Evolutionary conservation across 2,888 invertebrate genomes (phyloP).

Genomic region (Rhimphoctona megacephalus): DNA sequence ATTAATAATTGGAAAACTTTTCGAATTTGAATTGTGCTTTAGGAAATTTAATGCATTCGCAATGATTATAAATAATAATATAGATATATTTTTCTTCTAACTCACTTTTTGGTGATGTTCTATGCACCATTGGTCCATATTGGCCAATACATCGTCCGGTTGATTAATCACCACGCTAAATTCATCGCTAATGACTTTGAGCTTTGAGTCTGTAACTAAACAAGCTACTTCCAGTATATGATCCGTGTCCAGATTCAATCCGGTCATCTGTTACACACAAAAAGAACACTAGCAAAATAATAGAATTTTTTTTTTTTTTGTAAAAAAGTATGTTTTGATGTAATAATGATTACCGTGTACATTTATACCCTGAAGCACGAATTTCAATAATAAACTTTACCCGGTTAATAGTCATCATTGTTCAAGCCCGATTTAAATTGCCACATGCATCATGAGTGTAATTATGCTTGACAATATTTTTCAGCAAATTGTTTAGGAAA

Average conservation of each 20-base stretch:
- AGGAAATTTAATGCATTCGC: neutral
- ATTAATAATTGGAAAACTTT: neutral
- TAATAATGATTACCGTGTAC: neutral
- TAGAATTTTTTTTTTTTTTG: neutral
- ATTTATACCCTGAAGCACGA: neutral
- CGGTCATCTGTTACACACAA: constrained; percentile 91
- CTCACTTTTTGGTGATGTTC: constrained; percentile 91
- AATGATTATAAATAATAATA: neutral
- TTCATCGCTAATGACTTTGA: constrained; percentile 91
- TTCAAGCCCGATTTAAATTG: too few species aligned
- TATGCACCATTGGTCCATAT: constrained; percentile 94
- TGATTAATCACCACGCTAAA: constrained; percentile 93
- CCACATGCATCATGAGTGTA: too few species aligned
- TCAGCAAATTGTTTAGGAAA: neutral
- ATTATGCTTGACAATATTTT: neutral
- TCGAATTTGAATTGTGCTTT: neutral
- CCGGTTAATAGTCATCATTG: neutral
- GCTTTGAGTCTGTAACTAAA: constrained; percentile 92
- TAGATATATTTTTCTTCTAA: neutral
- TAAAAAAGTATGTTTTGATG: neutral
- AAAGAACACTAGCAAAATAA: neutral
- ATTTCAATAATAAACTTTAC: neutral
- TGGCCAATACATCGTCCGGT: constrained; percentile 89
- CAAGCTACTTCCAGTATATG: constrained; percentile 96
- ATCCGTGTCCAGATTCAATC: constrained; percentile 91